Evolutionary conservation across 1,140 invertebrate species (phyloP), one percentile per base, ranked within the genome.

Genomic region (Zaprionus nigranus): DNA sequence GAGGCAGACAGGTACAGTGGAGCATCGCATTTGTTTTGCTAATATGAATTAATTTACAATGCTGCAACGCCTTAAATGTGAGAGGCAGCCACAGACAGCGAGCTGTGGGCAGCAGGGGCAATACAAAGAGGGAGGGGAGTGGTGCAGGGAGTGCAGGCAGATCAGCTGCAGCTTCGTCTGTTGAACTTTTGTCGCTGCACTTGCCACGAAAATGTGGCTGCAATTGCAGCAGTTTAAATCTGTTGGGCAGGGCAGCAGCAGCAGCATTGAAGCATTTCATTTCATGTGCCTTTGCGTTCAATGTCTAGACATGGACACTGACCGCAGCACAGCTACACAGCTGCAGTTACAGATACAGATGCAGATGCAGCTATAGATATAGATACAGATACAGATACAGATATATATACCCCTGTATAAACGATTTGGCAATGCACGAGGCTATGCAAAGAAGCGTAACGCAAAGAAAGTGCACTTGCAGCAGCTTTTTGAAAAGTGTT

Each of bases 41-140:
- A 88, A 88, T 88, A 88, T 88, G 81, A 88, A 88, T 88, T 88
- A 88, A 88, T 88, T 88, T 88, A 90, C 85, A 90, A 90, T 81
- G 74, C 85, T 74, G 82, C 82, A 74, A 85, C 82, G 79, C 73
- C 78, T 78, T 62, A 59, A 63, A 60, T 51, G 30, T 53, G 58
- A 56, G 63, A 43, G 49, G 51, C 65, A 57, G 28, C 11, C 24
- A 12, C 26, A 58, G 56, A n/a, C 22, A 28, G 17, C 9, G 30
- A 34, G 2, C n/a, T 17, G 40, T 43, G 6, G 56, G 17, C 72
- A 54, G 66, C 54, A 59, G n/a, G 43, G 26, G 5, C n/a, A 2
- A n/a, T 1, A 2, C 15, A 40, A 28, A 20, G 49, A 26, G 43
- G n/a, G 63, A 64, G 57, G n/a, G 40, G 51, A 12, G 28, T 26